These are phyloP conservation scores for Paracyclopina nana DNA, from an alignment of 1,140 invertebrate genomes.

Conservation along the genomic window DNA sequence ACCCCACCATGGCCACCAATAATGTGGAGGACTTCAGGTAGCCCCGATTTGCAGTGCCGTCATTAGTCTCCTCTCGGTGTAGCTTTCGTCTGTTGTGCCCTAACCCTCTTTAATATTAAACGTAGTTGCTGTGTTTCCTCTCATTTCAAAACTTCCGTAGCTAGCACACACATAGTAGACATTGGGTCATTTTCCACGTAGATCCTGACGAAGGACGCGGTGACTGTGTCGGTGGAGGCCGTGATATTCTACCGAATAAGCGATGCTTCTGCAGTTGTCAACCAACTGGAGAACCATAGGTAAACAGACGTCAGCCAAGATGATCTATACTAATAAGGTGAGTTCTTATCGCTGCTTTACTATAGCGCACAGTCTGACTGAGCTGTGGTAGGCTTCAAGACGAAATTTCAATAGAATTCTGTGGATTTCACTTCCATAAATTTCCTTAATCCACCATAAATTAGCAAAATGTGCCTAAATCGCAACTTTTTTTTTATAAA, in stretches of 20 bases:
- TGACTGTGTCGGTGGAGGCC: conserved; percentile 30
- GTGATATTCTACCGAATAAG: conserved; percentile 35
- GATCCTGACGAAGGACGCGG: conserved; percentile 28
- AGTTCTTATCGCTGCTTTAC: too few species aligned
- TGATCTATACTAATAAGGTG: too few species aligned
- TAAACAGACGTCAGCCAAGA: too few species aligned
- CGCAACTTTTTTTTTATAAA: too few species aligned
- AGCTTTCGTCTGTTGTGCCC: background rate
- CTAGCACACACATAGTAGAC: background rate
- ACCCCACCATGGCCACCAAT: conserved; percentile 35
- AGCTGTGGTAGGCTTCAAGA: too few species aligned
- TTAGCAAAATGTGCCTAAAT: too few species aligned
- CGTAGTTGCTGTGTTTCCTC: background rate
- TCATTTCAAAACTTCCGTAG: background rate
- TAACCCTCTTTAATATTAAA: background rate
- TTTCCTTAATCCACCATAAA: too few species aligned
- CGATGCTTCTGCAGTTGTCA: conserved; percentile 13
- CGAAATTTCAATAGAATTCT: too few species aligned
- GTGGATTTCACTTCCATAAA: too few species aligned
- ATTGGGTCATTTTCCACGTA: background rate
- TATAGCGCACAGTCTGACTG: too few species aligned
- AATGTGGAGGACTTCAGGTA: conserved; percentile 37
- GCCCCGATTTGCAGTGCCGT: background rate
- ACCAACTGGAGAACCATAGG: conserved; percentile 12
- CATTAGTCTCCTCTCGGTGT: background rate